Conservation (phyloP, 1,140 invertebrate genomes). For the Hyphantria cunea region DNA sequence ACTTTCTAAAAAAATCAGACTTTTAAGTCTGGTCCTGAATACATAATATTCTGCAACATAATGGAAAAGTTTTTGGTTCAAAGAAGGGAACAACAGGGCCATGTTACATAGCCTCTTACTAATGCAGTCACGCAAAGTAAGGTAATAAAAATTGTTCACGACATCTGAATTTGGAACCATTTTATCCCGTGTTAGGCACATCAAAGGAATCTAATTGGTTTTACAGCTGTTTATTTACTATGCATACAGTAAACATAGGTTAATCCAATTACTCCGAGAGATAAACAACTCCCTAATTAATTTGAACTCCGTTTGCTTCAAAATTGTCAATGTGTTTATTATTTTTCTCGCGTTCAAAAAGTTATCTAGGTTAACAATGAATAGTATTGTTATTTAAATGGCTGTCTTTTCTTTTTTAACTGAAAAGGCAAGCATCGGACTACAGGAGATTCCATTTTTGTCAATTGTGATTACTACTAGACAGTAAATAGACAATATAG, state of each 20-base stretch:
- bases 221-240: constrained; percentile 19
- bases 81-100: constrained; percentile 37
- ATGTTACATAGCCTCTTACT: constrained; percentile 48
- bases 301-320: neutral
- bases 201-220: constrained; percentile 35
- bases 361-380: too few species aligned
- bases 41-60: constrained; percentile 42
- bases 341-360: too few species aligned
- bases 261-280: constrained; percentile 2
- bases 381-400: too few species aligned
- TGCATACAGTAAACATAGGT: constrained; percentile 10
- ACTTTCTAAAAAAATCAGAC: constrained; percentile 27
- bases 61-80: constrained; percentile 58
- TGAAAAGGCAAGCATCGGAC: too few species aligned
- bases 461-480: too few species aligned
- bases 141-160: constrained; percentile 68
- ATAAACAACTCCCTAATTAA: neutral
- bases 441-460: too few species aligned
- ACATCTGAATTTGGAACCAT: constrained; percentile 43
- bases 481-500: too few species aligned
- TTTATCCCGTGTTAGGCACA: constrained; percentile 40
- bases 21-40: constrained; percentile 30
- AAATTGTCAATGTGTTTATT: neutral
- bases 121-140: constrained; percentile 60
- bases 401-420: too few species aligned